Evolutionary conservation across 2,888 invertebrate genomes (phyloP).

Genomic region (Andricus quercusramuli): DNA sequence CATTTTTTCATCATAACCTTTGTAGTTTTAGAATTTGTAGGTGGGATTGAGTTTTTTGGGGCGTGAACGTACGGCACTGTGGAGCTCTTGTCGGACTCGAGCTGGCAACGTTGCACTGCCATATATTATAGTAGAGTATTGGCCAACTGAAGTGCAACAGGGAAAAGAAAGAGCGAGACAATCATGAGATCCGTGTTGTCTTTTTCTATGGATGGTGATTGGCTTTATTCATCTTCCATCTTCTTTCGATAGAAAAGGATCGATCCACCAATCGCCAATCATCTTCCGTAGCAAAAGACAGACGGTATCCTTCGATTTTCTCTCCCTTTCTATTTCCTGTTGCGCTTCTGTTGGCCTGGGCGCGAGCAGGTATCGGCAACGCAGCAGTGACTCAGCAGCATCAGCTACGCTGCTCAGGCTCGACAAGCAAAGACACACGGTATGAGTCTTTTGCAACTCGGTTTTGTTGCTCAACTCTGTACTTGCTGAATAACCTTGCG

Average conservation of each 20-base stretch:
- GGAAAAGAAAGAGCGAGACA: too few relatives aligned
- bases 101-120: constrained; percentile 57
- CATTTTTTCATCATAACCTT: neutral
- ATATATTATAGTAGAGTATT: constrained; percentile 1
- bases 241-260: too few relatives aligned
- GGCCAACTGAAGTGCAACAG: too few relatives aligned
- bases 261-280: too few relatives aligned
- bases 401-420: constrained; percentile 48
- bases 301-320: too few relatives aligned
- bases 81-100: constrained; percentile 17
- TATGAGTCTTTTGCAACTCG: constrained; percentile 70
- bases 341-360: too few relatives aligned
- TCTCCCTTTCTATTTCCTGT: too few relatives aligned
- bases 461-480: constrained; percentile 72
- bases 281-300: too few relatives aligned
- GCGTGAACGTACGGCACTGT: neutral
- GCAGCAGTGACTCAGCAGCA: constrained; percentile 72
- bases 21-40: neutral
- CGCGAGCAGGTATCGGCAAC: constrained; percentile 64
- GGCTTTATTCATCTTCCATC: too few relatives aligned
- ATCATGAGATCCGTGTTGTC: too few relatives aligned
- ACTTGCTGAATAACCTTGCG: constrained; percentile 61
- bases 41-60: neutral
- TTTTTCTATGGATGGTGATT: too few relatives aligned
- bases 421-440: constrained; percentile 54